Evolutionary conservation across 2,888 invertebrate species (phyloP).

Genomic region (Lapara coniferarum): DNA sequence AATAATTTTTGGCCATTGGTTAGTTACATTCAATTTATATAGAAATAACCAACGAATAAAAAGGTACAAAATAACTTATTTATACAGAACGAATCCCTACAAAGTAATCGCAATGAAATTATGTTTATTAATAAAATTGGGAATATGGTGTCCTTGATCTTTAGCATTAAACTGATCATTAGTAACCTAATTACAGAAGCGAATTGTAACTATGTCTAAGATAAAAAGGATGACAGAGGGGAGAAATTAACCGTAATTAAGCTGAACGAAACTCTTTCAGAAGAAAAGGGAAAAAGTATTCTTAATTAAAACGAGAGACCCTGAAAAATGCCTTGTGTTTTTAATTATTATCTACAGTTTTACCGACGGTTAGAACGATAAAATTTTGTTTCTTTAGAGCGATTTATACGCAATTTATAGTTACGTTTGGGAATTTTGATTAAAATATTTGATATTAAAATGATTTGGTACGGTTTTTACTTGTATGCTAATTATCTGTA

Average conservation of each 20-base stretch:
- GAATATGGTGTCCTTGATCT: background rate
- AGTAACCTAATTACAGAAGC: conserved; percentile 56
- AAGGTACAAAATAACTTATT: too few species aligned
- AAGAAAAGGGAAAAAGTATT: conserved; percentile 61
- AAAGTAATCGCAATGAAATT: background rate
- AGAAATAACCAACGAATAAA: too few species aligned
- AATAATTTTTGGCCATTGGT: background rate
- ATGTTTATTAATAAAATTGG: background rate
- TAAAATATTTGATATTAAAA: too few species aligned
- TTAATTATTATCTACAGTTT: conserved; percentile 50
- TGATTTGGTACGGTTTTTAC: too few species aligned
- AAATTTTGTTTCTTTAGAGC: conserved; percentile 31
- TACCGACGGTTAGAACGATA: conserved; percentile 12
- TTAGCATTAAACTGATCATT: conserved; percentile 41
- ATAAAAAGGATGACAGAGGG: conserved; percentile 63
- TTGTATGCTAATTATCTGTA: too few species aligned
- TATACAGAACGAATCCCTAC: too few species aligned
- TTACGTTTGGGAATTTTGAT: background rate
- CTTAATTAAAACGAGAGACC: conserved; percentile 70
- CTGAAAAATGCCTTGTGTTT: conserved; percentile 66
- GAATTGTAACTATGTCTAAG: conserved; percentile 52
- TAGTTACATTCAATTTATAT: background rate
- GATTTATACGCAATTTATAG: conserved; percentile 29
- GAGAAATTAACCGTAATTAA: conserved; percentile 71
- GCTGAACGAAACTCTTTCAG: conserved; percentile 65